Percentiles rank a stretch among this genome's conserved stretches.
These are phyloP conservation scores for Pomacea canaliculata DNA, from an alignment of 2,888 invertebrate genomes.

Conservation along the genomic window DNA sequence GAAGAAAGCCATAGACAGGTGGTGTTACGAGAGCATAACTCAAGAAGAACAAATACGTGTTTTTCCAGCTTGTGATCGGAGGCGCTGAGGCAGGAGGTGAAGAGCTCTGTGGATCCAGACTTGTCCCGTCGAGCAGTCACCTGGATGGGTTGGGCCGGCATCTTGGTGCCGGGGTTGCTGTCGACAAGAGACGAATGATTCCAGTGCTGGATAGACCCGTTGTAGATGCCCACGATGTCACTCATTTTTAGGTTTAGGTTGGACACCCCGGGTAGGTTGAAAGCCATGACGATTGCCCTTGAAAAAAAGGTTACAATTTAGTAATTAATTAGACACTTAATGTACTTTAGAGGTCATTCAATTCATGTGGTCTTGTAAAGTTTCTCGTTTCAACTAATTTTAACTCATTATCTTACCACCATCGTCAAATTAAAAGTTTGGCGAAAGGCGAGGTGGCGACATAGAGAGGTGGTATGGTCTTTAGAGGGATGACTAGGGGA, in stretches of 20 bases:
- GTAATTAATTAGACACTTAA: no score
- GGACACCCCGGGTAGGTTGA: conserved; percentile 49
- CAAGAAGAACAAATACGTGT: neutral
- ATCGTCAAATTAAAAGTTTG: no score
- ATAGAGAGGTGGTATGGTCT: no score
- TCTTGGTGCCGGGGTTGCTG: conserved; percentile 41
- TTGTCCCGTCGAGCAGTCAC: conserved; percentile 59
- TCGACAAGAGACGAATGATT: conserved; percentile 46
- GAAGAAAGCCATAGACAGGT: no score
- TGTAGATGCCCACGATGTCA: conserved; percentile 61
- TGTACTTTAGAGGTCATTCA: no score
- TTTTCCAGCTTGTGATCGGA: conserved; percentile 51
- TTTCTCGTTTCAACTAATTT: no score
- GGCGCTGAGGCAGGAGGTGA: conserved; percentile 54
- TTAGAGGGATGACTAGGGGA: no score
- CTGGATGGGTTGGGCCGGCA: conserved; percentile 49
- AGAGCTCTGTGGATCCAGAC: conserved; percentile 63
- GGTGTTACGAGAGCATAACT: no score
- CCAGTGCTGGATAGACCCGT: conserved; percentile 57
- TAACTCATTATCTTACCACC: no score
- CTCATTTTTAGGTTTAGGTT: conserved; percentile 48
- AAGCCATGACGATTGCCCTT: conserved; percentile 60
- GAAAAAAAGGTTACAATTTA: neutral
- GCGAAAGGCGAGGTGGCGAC: no score
- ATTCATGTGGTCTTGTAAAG: no score